These are phyloP conservation scores for Ophiothrix spiculata DNA, from an alignment of 35 echinoderm and acorn worm genomes.

Conservation along the genomic window DNA sequence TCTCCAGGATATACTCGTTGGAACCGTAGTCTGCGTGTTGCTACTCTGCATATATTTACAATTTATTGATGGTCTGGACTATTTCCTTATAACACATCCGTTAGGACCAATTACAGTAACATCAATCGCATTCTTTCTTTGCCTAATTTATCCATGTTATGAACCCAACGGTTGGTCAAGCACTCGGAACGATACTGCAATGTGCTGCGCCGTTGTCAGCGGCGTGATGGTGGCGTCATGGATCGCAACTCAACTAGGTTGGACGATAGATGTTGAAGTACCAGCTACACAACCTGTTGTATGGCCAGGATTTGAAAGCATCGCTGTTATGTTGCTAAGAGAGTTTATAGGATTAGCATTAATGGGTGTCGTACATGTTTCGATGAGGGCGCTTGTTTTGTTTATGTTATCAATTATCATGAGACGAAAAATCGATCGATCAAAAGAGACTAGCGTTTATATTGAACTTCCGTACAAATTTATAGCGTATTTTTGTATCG, in stretches of 20 bases:
- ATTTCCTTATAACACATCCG: slow-evolving; percentile 57
- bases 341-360: slow-evolving; percentile 40
- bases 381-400: slow-evolving; percentile 55
- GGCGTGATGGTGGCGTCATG: slow-evolving; percentile 53
- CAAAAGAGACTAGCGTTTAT: slow-evolving; percentile 41
- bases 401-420: slow-evolving; percentile 45
- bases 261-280: slow-evolving; percentile 27
- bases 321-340: slow-evolving; percentile 43
- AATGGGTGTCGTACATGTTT: slow-evolving; percentile 46
- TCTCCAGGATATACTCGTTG: slow-evolving; percentile 64
- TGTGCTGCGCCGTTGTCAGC: slow-evolving; percentile 46
- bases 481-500: slow-evolving; percentile 54
- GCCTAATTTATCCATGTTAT: slow-evolving; percentile 53
- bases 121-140: slow-evolving; percentile 37
- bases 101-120: slow-evolving; percentile 53
- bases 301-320: slow-evolving; percentile 39
- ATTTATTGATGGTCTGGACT: slow-evolving; percentile 56
- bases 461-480: slow-evolving; percentile 72
- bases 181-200: slow-evolving; percentile 76
- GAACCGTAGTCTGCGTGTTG: slow-evolving; percentile 38
- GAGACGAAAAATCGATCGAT: slow-evolving; percentile 42
- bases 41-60: slow-evolving; percentile 61
- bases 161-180: slow-evolving; percentile 62
- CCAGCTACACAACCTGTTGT: slow-evolving; percentile 25
- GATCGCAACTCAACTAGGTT: slow-evolving; percentile 44